Percentiles rank a stretch among this genome's conserved stretches.
These are phyloP conservation scores for Cyprinella venusta DNA, from an alignment of 2,797 vertebrate species.

Conservation along the genomic window DNA sequence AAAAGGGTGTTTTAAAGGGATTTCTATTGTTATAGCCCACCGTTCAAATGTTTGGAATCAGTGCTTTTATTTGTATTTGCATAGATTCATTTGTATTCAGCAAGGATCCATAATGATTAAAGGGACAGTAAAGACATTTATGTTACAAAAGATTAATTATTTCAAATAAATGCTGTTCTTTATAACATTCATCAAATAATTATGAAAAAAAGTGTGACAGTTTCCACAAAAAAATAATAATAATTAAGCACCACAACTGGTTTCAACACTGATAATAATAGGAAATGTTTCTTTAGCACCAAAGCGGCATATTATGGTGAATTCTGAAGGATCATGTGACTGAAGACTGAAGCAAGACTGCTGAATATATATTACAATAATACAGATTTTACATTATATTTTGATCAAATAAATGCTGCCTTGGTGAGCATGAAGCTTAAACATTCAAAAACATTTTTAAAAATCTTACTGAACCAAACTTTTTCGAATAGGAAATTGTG, in stretches of 20 bases:
- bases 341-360: neutral
- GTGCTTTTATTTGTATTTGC: neutral
- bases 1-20: slow-evolving; percentile 9
- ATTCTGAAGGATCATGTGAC: neutral
- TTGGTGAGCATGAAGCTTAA: neutral
- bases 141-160: neutral
- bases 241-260: neutral
- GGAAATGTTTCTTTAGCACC: neutral
- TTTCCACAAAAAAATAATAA: neutral
- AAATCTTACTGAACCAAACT: neutral
- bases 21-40: neutral
- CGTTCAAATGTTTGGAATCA: neutral
- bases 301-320: neutral
- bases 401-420: neutral
- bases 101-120: neutral
- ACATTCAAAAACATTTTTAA: neutral
- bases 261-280: neutral
- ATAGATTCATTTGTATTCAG: neutral
- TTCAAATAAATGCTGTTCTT: neutral
- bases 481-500: neutral
- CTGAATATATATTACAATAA: neutral
- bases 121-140: neutral
- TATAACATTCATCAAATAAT: neutral
- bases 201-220: neutral
- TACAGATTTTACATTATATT: neutral